Evolutionary conservation across 2,888 invertebrate species (phyloP), one percentile per base, ranked within the genome.

Genomic region (Callyntrura guangdongensis): DNA sequence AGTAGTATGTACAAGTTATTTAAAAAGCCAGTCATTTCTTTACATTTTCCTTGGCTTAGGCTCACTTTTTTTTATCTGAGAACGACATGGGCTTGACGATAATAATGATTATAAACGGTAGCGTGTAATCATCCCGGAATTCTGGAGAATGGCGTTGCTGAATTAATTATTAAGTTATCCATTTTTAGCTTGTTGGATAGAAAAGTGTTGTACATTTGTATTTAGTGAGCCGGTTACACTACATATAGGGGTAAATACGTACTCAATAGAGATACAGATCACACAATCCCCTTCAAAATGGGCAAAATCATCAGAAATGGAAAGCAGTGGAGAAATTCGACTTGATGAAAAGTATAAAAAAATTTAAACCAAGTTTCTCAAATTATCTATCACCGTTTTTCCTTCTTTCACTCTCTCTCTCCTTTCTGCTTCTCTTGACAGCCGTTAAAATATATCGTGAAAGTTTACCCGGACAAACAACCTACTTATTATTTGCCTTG

Each of bases 401-500:
- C 36, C 36, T 36, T 36, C 36, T 36, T 36, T 36, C 36, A 36
- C 36, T 36, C 36, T 36, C 36, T 36, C 36, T 36, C 36, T 36
- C 36, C 36, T 4, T 79, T 79, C 72, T 17, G 6, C 17, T 17
- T 74, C 72, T 59, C 56, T 56, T 56, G 56, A 82, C 64, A 82
- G 45, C 61, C 45, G 64, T 64, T 36, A 82, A 82, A 82, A 82
- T 82, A 82, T 64, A 82, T 82, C 64, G 61, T 82, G 12, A 82
- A 82, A 82, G 82, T 82, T 82, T 64, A 64, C 36, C 36, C 82
- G 17, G 82, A 64, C 82, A 82, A 64, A 64, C 82, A 82, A 82
- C 82, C 61, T 82, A 64, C 61, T 64, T 64, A 61, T 64, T 64
- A 64, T 82, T 82, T 82, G 82, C 61, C 47, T 82, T 82, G 82